Base-by-base conservation (phyloP, 2,888 invertebrate species). In the Metellina segmentata region DNA sequence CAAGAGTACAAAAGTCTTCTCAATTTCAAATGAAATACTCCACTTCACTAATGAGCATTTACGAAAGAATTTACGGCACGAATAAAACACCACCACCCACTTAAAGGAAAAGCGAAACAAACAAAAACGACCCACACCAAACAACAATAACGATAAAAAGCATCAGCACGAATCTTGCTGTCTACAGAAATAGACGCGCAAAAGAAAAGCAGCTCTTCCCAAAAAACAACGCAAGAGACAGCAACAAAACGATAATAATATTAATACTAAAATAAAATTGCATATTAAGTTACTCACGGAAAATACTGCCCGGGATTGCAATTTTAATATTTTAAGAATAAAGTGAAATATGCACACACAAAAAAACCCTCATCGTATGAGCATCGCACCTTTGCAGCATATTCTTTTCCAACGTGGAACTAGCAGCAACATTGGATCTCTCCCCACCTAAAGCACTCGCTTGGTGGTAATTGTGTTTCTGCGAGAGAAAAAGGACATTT, bases 291-390 rank as follows among this genome's bases (percentile, higher is more conserved):
- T 83, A 83, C 81, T 52, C 49, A 20, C 20, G 19, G 79, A 79
- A 61, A 90, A 90, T 81, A 85, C 19, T 69, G 77, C 61, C n/a
- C 48, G 19, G 72, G 83, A 53, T 72, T 74, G 78, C 79, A 91
- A 87, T 87, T 87, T 87, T 87, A 83, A 91, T 87, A 87, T 91
- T 87, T 91, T 83, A 91, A 87, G 87, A 87, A 20, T 85, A 85
- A 90, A 90, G 83, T 49, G 49, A 85, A 61, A 61, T 61, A 61
- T 16, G 61, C 61, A 5, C 9, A 16, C 11, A 5, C 13, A 61
- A 61, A 61, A 16, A 61, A 61, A 61, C 61, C 61, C 13, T 16
- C 34, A 34, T 34, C 34, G 34, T 34, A 4, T 34, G 13, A 61
- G 61, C 9, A 61, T 61, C 61, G 16, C 61, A 8, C 19, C n/a